phyloP scores from a whole-genome alignment of 2,888 invertebrate genomes.

The Buathra laborator region DNA sequence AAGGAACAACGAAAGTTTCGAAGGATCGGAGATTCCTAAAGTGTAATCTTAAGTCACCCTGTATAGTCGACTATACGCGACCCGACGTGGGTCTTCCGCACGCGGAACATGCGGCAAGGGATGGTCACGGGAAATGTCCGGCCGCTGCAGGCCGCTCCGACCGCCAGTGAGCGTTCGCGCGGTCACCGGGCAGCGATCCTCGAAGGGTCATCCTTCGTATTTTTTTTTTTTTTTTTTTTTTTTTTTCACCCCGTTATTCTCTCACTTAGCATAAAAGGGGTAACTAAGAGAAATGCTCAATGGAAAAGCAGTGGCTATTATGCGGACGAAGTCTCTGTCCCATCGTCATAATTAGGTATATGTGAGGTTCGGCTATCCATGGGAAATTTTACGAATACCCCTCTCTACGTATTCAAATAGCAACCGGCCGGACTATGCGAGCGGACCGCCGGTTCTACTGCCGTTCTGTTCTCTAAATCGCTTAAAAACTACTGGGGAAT shows the following conservation, averaged over 20 bases:
- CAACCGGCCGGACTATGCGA: conserved; percentile 20
- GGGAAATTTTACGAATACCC: conserved; percentile 80
- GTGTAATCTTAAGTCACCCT: not conserved
- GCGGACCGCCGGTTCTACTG: conserved; percentile 65
- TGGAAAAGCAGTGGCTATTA: conserved; percentile 60
- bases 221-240: conserved; percentile 59
- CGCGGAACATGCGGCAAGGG: conserved; percentile 56
- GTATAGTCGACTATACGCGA: conserved; percentile 40
- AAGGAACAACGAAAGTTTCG: conserved; percentile 23
- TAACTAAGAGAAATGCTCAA: conserved; percentile 67
- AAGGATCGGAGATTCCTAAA: not conserved
- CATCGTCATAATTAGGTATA: conserved; percentile 83
- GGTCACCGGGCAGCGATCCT: conserved; percentile 61
- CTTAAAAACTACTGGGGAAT: not conserved
- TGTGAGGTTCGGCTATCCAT: conserved; percentile 77
- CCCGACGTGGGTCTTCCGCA: conserved; percentile 65
- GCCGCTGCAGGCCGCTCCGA: conserved; percentile 73
- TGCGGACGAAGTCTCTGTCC: conserved; percentile 79
- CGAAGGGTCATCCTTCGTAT: conserved; percentile 70
- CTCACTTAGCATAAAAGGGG: conserved; percentile 68
- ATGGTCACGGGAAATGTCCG: conserved; percentile 82
- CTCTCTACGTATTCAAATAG: conserved; percentile 1
- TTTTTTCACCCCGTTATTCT: conserved; percentile 42
- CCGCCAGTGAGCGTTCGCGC: conserved; percentile 64
- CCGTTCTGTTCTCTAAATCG: conserved; percentile 34